Base-by-base conservation (phyloP, 2,888 invertebrate species). In the Cylloceria caligata region DNA sequence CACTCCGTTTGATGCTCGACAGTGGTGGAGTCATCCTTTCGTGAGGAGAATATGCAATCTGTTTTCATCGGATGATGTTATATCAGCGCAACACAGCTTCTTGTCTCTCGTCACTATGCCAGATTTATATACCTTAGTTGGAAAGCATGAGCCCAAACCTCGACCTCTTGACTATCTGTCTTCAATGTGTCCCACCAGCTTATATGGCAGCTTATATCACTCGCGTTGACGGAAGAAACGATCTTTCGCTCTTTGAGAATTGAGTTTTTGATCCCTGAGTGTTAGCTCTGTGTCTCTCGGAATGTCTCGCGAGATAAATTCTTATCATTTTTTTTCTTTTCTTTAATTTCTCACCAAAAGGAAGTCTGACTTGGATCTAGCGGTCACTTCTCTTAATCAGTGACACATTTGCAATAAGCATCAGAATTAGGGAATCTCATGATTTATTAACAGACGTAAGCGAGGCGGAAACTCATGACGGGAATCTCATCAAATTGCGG, bases 51-150 rank as follows among this genome's bases (percentile, higher is more conserved):
- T 79, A 71, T 64, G 62, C 82, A 71, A 82, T 82, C 79, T 60
- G 75, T 82, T 79, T 82, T 79, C 55, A 79, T 82, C 82, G 79
- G 74, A 79, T 75, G 79, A 82, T 82, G 79, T 82, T 82, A 82
- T 82, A 79, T 82, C 82, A 75, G 79, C 69, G 65, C 39, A 42
- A 71, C 75, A 75, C 82, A 79, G 79, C 77, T 79, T 79, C 79
- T 75, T 57, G 67, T 71, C 71, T 79, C 67, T 67, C 65, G 24
- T 19, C 39, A 39, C 69, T 34, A 19, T 21, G 24, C 21, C 69
- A 55, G 69, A 69, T 69, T 69, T 69, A 34, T 34, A 69, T 39
- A 74, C 27, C 60, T 24, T 47, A 13, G 55, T 62, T 60, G 60
- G 30, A 42, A 75, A 79, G 39, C 79, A 62, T 60, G 65, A 67